Conservation (phyloP, 1,140 invertebrate genomes). For the Gonatopus flavifemur region DNA sequence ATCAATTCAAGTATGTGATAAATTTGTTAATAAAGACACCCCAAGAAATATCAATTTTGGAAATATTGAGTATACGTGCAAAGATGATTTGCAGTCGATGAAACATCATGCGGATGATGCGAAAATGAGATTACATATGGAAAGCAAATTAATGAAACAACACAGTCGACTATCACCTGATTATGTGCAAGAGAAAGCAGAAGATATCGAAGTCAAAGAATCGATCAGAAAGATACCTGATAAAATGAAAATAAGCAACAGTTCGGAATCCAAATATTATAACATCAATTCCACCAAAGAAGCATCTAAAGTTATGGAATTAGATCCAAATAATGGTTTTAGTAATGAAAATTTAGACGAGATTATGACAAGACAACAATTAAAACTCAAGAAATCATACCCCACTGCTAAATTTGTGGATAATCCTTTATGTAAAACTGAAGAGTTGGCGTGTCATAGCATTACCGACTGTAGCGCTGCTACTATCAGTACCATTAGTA, state of each 20-base stretch:
- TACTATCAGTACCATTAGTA: no score
- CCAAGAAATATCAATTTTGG: slow-evolving; percentile 28
- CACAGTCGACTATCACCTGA: slow-evolving; percentile 29
- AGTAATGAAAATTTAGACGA: slow-evolving; percentile 29
- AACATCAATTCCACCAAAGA: slow-evolving; percentile 30
- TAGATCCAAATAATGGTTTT: slow-evolving; percentile 25
- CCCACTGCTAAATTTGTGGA: no score
- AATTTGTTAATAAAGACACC: slow-evolving; percentile 36
- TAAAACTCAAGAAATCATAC: no score
- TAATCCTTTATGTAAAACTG: no score
- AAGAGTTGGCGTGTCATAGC: no score
- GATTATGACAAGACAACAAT: slow-evolving; percentile 17
- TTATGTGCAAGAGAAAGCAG: slow-evolving; percentile 23
- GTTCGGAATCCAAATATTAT: slow-evolving; percentile 32
- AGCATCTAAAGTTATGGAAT: slow-evolving; percentile 35
- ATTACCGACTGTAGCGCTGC: no score
- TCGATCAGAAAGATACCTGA: slow-evolving; percentile 34
- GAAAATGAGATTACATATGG: slow-evolving; percentile 29
- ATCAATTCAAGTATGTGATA: slow-evolving; percentile 34
- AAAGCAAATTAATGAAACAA: slow-evolving; percentile 31
- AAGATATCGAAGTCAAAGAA: slow-evolving; percentile 29
- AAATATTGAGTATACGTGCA: slow-evolving; percentile 30
- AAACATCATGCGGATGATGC: slow-evolving; percentile 33
- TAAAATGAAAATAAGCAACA: slow-evolving; percentile 41
- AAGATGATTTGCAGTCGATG: slow-evolving; percentile 29